Evolutionary conservation across 2,797 vertebrate species (phyloP).

Genomic region (Emydoidea blandingii): DNA sequence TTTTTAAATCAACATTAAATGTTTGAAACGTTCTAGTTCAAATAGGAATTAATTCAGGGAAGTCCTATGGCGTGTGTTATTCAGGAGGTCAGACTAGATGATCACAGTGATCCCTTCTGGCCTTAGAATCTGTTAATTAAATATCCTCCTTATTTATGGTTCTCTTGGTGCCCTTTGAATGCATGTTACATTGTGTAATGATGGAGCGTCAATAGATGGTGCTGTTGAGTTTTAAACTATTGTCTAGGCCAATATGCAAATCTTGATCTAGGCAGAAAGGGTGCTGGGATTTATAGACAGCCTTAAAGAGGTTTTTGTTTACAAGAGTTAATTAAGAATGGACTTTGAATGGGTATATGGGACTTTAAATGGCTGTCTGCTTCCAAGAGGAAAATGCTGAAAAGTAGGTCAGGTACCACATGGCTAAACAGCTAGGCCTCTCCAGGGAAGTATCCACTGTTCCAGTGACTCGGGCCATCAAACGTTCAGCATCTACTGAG

Average conservation of each 20-base stretch:
- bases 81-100: not conserved
- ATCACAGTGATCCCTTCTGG: not conserved
- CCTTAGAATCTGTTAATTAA: not conserved
- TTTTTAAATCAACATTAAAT: not conserved
- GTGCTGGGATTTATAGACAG: not conserved
- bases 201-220: conserved; percentile 45
- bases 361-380: not conserved
- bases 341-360: not conserved
- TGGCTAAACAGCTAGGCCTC: not conserved
- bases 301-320: not conserved
- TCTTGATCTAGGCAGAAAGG: fast-evolving
- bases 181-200: fast-evolving
- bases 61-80: not conserved
- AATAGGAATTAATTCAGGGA: not conserved
- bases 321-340: not conserved
- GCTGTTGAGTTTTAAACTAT: conserved; percentile 54
- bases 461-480: not conserved
- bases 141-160: fast-evolving
- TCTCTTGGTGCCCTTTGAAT: not conserved
- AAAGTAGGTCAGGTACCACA: fast-evolving
- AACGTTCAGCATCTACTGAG: not conserved
- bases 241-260: not conserved
- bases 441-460: not conserved
- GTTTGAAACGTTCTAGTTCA: not conserved
- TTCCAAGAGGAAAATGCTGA: not conserved